A percentile compares a stretch with the other conserved stretches of the same genome.
Conservation (phyloP, 1,140 invertebrate species). For the Fopius arisanus region DNA sequence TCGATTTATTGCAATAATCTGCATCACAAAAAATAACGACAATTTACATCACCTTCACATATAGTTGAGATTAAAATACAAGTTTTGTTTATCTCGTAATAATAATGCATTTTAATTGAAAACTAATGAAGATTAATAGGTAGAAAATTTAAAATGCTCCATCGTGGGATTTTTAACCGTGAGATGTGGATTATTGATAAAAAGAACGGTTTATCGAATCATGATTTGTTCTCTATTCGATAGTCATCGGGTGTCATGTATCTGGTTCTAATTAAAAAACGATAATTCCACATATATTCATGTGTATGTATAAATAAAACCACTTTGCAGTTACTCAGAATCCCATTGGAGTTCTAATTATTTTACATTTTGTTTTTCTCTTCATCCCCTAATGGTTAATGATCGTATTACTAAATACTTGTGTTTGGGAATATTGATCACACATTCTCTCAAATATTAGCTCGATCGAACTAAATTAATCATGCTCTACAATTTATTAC, state of each 20-base stretch:
- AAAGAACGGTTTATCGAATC: neutral
- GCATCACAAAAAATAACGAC: slow-evolving; percentile 8
- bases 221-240: neutral
- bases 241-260: too few species aligned
- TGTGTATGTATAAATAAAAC: neutral
- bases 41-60: slow-evolving; percentile 11
- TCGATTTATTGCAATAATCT: slow-evolving; percentile 2
- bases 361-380: neutral
- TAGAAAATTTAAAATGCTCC: neutral
- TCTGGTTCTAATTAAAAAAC: neutral
- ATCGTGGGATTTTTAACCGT: neutral
- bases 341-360: neutral
- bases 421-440: neutral
- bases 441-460: neutral
- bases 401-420: neutral
- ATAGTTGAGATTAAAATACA: slow-evolving; percentile 10
- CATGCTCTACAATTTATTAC: neutral
- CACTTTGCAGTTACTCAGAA: neutral
- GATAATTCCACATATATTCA: neutral
- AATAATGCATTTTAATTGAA: neutral
- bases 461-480: too few species aligned
- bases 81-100: neutral
- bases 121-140: neutral
- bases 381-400: neutral
- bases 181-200: neutral